These are phyloP conservation scores for Anarrhichthys ocellatus DNA, from an alignment of 2,113 vertebrate genomes.

Conservation along the genomic window DNA sequence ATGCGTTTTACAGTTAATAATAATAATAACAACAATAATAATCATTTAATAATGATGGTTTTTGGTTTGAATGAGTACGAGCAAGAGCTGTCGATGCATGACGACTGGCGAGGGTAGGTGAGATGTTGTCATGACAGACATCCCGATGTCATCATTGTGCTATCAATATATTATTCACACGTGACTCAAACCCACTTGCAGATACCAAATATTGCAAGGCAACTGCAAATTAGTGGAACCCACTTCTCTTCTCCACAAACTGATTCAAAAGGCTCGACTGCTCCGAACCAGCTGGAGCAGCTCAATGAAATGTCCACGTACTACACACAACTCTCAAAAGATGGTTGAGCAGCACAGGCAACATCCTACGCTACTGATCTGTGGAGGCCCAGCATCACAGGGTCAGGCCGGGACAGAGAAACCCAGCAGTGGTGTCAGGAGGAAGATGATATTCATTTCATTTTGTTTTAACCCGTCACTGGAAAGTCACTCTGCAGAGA, in stretches of 20 bases:
- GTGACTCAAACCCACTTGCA: neutral
- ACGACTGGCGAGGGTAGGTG: neutral
- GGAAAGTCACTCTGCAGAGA: neutral
- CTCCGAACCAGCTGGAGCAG: neutral
- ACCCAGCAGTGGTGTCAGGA: neutral
- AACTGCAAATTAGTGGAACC: neutral
- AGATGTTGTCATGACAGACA: conserved; percentile 3
- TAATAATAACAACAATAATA: neutral
- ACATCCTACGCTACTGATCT: neutral
- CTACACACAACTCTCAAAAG: conserved; percentile 4
- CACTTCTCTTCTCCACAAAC: neutral
- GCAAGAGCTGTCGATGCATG: neutral
- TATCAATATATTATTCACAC: neutral
- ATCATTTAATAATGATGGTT: neutral
- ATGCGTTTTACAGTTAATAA: neutral
- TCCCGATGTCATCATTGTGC: neutral
- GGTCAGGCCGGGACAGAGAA: neutral
- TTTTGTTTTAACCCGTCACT: neutral
- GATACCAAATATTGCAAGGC: neutral
- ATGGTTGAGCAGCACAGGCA: neutral
- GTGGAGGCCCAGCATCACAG: neutral
- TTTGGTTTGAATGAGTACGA: neutral
- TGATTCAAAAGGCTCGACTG: neutral
- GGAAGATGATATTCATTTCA: neutral
- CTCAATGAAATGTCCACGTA: neutral